Percentiles rank a stretch among this genome's conserved stretches.
Conservation (phyloP, 1,140 invertebrate genomes). For the Platyura marginata region DNA sequence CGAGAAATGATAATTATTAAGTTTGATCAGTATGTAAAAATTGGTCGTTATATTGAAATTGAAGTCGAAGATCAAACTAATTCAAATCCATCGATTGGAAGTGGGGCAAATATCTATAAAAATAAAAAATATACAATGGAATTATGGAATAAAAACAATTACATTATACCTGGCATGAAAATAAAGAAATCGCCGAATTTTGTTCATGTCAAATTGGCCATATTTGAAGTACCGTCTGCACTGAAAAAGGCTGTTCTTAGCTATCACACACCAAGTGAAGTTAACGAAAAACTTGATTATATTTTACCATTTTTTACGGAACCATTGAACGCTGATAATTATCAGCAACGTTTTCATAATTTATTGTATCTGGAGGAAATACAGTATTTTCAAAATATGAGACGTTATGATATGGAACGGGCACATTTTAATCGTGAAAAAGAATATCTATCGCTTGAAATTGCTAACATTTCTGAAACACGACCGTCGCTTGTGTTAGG, state of each 20-base stretch:
- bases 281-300: background rate
- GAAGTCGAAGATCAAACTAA: slow-evolving; percentile 18
- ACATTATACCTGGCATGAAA: slow-evolving; percentile 33
- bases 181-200: slow-evolving; percentile 25
- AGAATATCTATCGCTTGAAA: slow-evolving; percentile 52
- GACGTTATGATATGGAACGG: slow-evolving; percentile 46
- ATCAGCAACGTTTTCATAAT: slow-evolving; percentile 42
- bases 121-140: slow-evolving; percentile 14
- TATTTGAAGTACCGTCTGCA: no score
- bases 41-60: slow-evolving; percentile 32
- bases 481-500: slow-evolving; percentile 68
- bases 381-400: slow-evolving; percentile 37
- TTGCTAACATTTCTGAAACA: slow-evolving; percentile 64
- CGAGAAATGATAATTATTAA: slow-evolving; percentile 34
- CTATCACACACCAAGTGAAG: no score
- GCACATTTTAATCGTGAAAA: slow-evolving; percentile 38
- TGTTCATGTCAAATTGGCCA: no score
- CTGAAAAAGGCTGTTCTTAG: no score
- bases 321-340: slow-evolving; percentile 31
- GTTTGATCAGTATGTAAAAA: slow-evolving; percentile 32
- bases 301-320: background rate
- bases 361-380: slow-evolving; percentile 68
- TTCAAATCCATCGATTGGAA: slow-evolving; percentile 6
- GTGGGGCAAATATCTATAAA: slow-evolving; percentile 5
- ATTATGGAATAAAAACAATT: slow-evolving; percentile 13